Evolutionary conservation across 2,113 vertebrate species (phyloP), one percentile per base, ranked within the genome.

Genomic region (Lepisosteus oculatus): DNA sequence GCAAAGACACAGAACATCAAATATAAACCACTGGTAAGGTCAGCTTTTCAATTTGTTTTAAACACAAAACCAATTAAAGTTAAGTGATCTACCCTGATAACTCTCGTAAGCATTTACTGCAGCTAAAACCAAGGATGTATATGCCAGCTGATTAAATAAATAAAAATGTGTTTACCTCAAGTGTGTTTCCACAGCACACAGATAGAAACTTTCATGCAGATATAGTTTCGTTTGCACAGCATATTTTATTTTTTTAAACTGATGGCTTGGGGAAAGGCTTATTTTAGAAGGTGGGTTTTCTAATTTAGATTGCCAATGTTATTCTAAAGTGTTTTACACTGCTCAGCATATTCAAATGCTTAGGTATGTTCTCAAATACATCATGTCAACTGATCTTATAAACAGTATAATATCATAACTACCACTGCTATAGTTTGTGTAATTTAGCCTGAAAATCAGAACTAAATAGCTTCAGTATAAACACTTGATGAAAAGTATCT

Each of bases 11-110:
- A 84, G 85, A 83, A 84, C 78, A 87, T 85, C 79, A 85, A 85
- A 87, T 84, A 78, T 83, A 77, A 85, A 79, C 80, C 81, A 83
- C 70, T 74, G 82, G 77, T 77, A 83, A 86, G 85, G 83, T 89
- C 79, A 90, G 86, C 77, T 77, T 82, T 87, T 77, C 78, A 80
- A 78, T 86, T 82, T 78, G 76, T 85, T 64, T 73, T 78, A 79
- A 64, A 79, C 74, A 78, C 80, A 72, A 76, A 70, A 80, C 76
- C 88, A 86, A 88, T 86, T 86, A 82, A 82, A 74, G 82, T 75
- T 78, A 88, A 88, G 83, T 76, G 80, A 87, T 82, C 71, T 69
- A 76, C 73, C 73, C 83, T 84, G 86, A 88, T 83, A 81, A 83
- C 74, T 66, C n/a, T 73, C 76, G 83, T 84, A 84, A 78, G 80